Evolutionary conservation across 2,888 invertebrate genomes (phyloP).

Genomic region (Melieria omissa): DNA sequence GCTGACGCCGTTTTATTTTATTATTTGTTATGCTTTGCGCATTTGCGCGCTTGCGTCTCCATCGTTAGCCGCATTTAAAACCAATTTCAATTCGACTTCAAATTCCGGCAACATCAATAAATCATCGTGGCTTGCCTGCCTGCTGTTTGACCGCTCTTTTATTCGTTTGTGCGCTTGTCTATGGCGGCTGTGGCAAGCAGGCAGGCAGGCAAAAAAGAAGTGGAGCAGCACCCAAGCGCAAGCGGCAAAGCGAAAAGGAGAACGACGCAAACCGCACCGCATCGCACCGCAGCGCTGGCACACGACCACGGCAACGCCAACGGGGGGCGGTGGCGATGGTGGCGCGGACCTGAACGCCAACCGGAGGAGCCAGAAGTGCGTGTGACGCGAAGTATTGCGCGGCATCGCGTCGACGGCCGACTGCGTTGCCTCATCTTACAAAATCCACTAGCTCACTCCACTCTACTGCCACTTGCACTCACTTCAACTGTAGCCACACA

Average conservation of each 20-base stretch:
- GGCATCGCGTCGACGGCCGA: background rate
- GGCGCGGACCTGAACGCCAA: background rate
- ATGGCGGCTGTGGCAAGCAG: constrained; percentile 12
- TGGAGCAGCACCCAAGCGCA: background rate
- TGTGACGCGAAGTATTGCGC: constrained; percentile 20
- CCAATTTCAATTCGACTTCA: constrained; percentile 17
- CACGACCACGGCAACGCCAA: background rate
- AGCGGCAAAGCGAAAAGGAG: constrained; percentile 7
- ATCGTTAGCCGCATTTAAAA: constrained; percentile 14
- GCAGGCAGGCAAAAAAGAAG: background rate
- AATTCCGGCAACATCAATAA: constrained; percentile 26
- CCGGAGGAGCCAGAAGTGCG: constrained; percentile 9
- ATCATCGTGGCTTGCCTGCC: constrained; percentile 9
- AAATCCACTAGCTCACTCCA: background rate
- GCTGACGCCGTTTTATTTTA: background rate
- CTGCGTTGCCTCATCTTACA: constrained; percentile 10
- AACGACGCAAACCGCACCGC: constrained; percentile 6
- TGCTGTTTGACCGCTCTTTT: too few relatives aligned
- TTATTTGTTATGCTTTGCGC: background rate
- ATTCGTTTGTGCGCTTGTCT: too few relatives aligned
- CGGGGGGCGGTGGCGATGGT: background rate
- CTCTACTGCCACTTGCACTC: too few relatives aligned
- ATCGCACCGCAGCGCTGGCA: constrained; percentile 1
- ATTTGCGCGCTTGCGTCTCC: background rate
- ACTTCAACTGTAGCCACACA: too few relatives aligned